phyloP scores from a whole-genome alignment of 2,888 invertebrate species.

The Leptothorax acervorum region DNA sequence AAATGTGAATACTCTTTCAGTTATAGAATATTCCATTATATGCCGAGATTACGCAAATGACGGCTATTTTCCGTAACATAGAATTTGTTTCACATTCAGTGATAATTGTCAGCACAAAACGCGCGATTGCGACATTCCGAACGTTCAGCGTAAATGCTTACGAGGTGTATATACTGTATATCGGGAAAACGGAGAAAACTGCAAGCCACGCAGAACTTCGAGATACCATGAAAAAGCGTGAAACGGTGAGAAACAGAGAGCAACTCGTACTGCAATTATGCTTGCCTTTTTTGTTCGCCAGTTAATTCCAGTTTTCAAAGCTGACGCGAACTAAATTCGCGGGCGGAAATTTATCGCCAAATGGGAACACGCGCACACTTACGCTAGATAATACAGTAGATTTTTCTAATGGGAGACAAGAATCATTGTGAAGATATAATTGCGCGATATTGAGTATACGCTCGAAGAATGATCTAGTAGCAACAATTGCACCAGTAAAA shows the following conservation, averaged over 20 bases:
- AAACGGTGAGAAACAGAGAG: neutral
- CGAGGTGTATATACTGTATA: slow-evolving; percentile 44
- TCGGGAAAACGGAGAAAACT: slow-evolving; percentile 49
- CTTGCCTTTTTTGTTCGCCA: slow-evolving; percentile 33
- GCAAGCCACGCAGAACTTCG: slow-evolving; percentile 51
- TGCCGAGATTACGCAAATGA: slow-evolving; percentile 20
- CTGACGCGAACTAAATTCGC: slow-evolving; percentile 46
- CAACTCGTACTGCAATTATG: slow-evolving; percentile 50
- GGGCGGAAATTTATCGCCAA: slow-evolving; percentile 35
- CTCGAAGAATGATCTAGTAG: neutral
- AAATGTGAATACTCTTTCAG: neutral
- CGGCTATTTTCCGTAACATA: neutral
- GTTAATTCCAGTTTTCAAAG: slow-evolving; percentile 52
- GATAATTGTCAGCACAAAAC: slow-evolving; percentile 50
- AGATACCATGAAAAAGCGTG: slow-evolving; percentile 34
- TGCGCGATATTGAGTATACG: slow-evolving; percentile 18
- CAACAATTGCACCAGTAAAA: neutral
- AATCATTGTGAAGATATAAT: neutral
- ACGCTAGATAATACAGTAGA: slow-evolving; percentile 30
- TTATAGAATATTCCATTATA: neutral
- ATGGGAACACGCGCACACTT: neutral
- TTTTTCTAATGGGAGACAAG: slow-evolving; percentile 13
- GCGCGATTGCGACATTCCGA: slow-evolving; percentile 43
- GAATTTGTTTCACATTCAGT: slow-evolving; percentile 27
- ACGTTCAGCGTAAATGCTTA: slow-evolving; percentile 47